Conservation (phyloP, 2,113 vertebrate genomes). For the Potamarius usumacintae region DNA sequence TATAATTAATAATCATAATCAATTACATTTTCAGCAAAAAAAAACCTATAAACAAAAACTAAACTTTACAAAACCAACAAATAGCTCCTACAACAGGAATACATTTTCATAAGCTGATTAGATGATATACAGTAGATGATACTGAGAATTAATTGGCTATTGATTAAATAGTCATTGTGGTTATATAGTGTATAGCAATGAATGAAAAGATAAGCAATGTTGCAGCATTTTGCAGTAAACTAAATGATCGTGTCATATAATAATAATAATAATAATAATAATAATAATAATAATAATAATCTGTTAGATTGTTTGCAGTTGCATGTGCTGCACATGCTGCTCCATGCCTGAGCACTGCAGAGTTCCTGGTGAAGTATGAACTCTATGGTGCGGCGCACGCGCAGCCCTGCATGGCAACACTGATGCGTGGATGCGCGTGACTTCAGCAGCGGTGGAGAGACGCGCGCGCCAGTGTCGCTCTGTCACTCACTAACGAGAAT, state of each 20-base stretch:
- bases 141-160: too few relatives aligned
- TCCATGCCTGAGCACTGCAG: not conserved
- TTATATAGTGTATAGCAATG: not conserved
- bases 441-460: not conserved
- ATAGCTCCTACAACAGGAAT: too few relatives aligned
- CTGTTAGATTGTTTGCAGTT: not conserved
- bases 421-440: conserved; percentile 9
- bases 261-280: not conserved
- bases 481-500: not conserved
- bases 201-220: not conserved
- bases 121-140: too few relatives aligned
- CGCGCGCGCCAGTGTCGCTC: too few relatives aligned
- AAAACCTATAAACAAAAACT: too few relatives aligned
- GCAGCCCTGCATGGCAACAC: conserved; percentile 33
- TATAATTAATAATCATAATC: too few relatives aligned
- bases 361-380: not conserved
- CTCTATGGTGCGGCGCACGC: not conserved
- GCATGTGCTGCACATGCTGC: not conserved
- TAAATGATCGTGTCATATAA: not conserved
- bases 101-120: too few relatives aligned
- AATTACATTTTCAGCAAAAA: too few relatives aligned
- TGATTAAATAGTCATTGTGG: not conserved
- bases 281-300: too few relatives aligned
- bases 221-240: not conserved
- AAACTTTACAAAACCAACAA: too few relatives aligned